Percentiles rank a stretch among this genome's conserved stretches.
These are phyloP conservation scores for Tinea trinotella DNA, from an alignment of 2,888 invertebrate genomes.

Conservation along the genomic window DNA sequence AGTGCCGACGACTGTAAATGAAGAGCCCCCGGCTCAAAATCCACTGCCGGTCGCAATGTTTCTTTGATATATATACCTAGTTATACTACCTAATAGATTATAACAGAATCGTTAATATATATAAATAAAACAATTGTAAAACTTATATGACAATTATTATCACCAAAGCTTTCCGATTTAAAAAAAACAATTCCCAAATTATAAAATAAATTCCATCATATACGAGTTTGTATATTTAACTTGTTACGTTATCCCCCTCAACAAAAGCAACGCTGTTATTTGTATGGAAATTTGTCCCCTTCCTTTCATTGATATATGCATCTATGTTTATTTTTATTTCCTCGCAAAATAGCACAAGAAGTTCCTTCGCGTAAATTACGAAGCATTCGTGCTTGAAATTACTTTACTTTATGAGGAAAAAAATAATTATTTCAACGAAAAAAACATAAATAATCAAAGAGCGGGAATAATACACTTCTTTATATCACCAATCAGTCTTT, in stretches of 20 bases:
- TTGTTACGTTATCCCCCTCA: not conserved
- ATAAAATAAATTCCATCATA: no score
- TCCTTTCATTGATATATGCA: not conserved
- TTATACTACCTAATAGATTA: no score
- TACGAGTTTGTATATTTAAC: no score
- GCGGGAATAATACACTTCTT: not conserved
- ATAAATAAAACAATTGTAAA: no score
- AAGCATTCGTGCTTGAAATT: slow-evolving; percentile 7
- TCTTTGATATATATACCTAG: no score
- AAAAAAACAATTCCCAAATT: no score
- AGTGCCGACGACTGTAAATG: no score
- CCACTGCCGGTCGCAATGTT: no score
- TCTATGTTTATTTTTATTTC: not conserved
- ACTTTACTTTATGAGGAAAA: slow-evolving; percentile 11
- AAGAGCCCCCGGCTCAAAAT: no score
- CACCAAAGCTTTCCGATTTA: no score
- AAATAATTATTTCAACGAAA: not conserved
- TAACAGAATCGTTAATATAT: no score
- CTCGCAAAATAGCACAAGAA: not conserved
- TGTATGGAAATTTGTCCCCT: not conserved
- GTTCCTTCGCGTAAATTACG: slow-evolving; percentile 14
- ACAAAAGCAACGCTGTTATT: not conserved
- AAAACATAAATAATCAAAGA: slow-evolving; percentile 3
- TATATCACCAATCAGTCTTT: not conserved
- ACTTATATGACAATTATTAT: no score